phyloP scores from a whole-genome alignment of 2,113 vertebrate species.

The Spermophilus dauricus region DNA sequence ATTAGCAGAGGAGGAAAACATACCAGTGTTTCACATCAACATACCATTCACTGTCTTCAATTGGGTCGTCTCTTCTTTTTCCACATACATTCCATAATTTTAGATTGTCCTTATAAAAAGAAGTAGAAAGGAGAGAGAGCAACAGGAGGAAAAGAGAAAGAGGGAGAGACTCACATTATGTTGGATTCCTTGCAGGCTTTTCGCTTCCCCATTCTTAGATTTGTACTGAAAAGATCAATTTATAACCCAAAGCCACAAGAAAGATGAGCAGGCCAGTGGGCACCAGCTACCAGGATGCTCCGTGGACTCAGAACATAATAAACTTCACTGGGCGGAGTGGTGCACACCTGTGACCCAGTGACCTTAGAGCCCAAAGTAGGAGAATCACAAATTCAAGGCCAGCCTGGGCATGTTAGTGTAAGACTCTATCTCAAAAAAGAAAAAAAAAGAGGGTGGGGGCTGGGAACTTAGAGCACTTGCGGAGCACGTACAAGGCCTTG shows the following conservation, averaged over 20 bases:
- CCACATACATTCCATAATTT: neutral
- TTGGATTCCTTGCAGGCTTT: too few relatives aligned
- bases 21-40: neutral
- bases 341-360: too few relatives aligned
- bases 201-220: accelerated
- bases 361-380: too few relatives aligned
- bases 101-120: neutral
- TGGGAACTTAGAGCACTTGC: too few relatives aligned
- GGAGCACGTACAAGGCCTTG: too few relatives aligned
- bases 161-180: accelerated
- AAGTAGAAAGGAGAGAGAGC: neutral
- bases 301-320: neutral
- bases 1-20: neutral
- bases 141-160: neutral
- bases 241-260: neutral
- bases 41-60: neutral
- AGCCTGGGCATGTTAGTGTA: too few relatives aligned
- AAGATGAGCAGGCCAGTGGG: too few relatives aligned
- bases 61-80: neutral
- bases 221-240: neutral
- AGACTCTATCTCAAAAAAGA: too few relatives aligned
- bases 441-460: too few relatives aligned
- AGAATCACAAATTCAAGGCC: too few relatives aligned
- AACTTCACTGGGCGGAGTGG: too few relatives aligned
- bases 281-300: neutral